Percentiles rank a stretch among this genome's conserved stretches.
Evolutionary conservation across 1,140 invertebrate species (phyloP).

Genomic region (Tetramorium parvispinum): DNA sequence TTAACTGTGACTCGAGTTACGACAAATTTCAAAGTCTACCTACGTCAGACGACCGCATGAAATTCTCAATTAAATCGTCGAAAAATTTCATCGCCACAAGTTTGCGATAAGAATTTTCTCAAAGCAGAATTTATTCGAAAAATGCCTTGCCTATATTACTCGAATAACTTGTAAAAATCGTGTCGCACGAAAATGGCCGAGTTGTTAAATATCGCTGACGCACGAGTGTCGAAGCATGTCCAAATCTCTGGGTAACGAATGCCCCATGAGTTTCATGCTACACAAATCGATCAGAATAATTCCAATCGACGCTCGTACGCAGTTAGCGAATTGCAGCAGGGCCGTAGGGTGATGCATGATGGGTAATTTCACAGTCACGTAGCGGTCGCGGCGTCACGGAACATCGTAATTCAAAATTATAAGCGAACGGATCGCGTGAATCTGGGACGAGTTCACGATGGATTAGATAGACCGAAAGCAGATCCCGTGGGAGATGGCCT

Average conservation of each 20-base stretch:
- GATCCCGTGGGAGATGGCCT: constrained; percentile 28
- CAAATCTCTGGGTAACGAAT: constrained; percentile 35
- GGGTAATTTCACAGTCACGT: constrained; percentile 72
- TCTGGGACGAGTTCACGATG: constrained; percentile 35
- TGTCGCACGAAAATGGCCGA: background rate
- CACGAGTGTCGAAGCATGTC: background rate
- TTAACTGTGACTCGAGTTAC: constrained; percentile 44
- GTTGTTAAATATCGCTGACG: background rate
- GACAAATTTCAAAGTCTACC: constrained; percentile 58
- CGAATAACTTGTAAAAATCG: background rate
- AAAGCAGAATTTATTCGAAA: background rate
- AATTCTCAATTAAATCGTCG: constrained; percentile 55
- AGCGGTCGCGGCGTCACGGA: constrained; percentile 42
- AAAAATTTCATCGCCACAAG: background rate
- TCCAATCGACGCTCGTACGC: constrained; percentile 61
- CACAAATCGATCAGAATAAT: constrained; percentile 62
- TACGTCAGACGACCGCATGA: background rate
- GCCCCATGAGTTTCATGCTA: constrained; percentile 33
- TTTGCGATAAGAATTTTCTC: background rate
- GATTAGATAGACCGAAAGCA: constrained; percentile 54
- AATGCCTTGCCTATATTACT: background rate
- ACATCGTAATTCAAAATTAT: constrained; percentile 71
- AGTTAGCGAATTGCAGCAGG: constrained; percentile 56
- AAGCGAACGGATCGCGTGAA: constrained; percentile 50
- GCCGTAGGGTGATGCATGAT: constrained; percentile 67